Evolutionary conservation across 2,888 invertebrate species (phyloP).

Genomic region (Harpagoxenus sublaevis): DNA sequence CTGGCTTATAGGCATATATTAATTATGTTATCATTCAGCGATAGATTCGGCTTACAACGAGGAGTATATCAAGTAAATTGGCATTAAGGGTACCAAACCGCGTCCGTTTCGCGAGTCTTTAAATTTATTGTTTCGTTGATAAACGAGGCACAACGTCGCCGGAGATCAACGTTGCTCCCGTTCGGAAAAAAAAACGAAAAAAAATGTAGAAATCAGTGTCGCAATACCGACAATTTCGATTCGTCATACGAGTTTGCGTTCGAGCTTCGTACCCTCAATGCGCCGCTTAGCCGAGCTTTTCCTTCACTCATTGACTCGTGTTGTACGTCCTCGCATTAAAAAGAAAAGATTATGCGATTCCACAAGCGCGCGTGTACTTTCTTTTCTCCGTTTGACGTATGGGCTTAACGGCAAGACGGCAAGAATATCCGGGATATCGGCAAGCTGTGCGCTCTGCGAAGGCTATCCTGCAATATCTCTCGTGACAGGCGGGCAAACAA

Average conservation of each 20-base stretch:
- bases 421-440: slow-evolving; percentile 70
- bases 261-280: slow-evolving; percentile 61
- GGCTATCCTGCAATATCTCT: slow-evolving; percentile 39
- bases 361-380: slow-evolving; percentile 41
- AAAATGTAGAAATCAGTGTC: slow-evolving; percentile 2
- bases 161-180: neutral
- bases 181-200: neutral
- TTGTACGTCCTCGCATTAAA: slow-evolving; percentile 45
- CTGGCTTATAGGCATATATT: slow-evolving; percentile 79
- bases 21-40: slow-evolving; percentile 70
- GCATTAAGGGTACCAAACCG: slow-evolving; percentile 58
- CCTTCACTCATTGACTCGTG: slow-evolving; percentile 45
- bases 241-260: neutral
- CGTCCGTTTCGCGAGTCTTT: neutral
- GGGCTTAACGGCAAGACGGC: slow-evolving; percentile 60
- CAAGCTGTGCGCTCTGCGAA: slow-evolving; percentile 51
- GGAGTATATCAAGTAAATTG: slow-evolving; percentile 73
- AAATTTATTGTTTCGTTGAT: neutral
- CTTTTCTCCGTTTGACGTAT: slow-evolving; percentile 52
- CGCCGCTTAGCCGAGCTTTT: slow-evolving; percentile 42
- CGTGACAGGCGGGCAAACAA: slow-evolving; percentile 22
- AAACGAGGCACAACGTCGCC: neutral
- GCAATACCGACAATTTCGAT: neutral
- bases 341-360: slow-evolving; percentile 50
- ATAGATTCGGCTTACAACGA: slow-evolving; percentile 79